Base-by-base conservation (phyloP, 2,888 invertebrate species). In the Sinhomidia bicolor region DNA sequence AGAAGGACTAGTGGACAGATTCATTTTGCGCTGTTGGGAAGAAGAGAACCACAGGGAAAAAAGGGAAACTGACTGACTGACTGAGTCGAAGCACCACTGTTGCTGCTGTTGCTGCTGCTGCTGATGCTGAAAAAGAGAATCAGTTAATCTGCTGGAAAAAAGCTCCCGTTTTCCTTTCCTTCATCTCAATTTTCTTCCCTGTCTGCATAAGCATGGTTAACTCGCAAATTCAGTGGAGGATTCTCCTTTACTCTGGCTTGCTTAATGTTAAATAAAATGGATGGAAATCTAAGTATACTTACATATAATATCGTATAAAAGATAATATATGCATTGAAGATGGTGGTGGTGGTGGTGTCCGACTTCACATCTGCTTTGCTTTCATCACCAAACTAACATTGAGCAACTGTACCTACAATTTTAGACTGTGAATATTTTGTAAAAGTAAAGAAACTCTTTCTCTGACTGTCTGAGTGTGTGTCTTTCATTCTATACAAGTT, bases 101-200 rank as follows among this genome's bases (percentile, higher is more conserved):
- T n/a, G n/a, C n/a, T n/a, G n/a, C n/a, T n/a, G n/a, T n/a, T n/a
- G n/a, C n/a, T n/a, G n/a, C n/a, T n/a, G n/a, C n/a, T n/a, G n/a
- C n/a, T n/a, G n/a, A n/a, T n/a, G n/a, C n/a, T n/a, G n/a, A n/a
- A n/a, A n/a, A 47, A 60, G 51, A 74, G 74, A 74, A 74, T 74
- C 83, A 71, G 83, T 83, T 82, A 65, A 82, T 82, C 82, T 83
- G 14, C 20, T 74, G 47, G 74, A 74, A 74, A 57, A 71, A 83
- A 44, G 44, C 54, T 41, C 74, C 57, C 68, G 9, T 74, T 47
- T 41, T 47, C 47, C 74, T 47, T 74, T 3, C 68, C 44, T 74
- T 65, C 65, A 23, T 57, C 60, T 74, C 83, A 41, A 41, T 81
- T 47, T 57, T 57, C 51, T 12, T 47, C 44, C 26, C 47, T 26